Conservation (phyloP, 1,140 invertebrate genomes). For the Aradophagus sp. region DNA sequence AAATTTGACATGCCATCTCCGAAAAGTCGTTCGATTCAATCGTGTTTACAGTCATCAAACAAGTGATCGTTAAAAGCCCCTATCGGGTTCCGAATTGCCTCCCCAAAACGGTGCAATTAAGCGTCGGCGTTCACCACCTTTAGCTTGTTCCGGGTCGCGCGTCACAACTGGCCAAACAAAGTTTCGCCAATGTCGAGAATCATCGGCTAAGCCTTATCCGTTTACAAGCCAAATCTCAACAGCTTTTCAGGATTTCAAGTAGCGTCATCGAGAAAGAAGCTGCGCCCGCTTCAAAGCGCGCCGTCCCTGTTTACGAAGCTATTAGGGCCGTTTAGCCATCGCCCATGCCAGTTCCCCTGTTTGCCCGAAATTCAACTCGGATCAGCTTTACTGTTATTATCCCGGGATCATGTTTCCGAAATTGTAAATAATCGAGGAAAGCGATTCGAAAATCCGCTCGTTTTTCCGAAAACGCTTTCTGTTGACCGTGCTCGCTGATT, state of each 20-base stretch:
- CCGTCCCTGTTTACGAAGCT: constrained; percentile 71
- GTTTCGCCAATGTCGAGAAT: constrained; percentile 62
- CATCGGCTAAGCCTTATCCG: constrained; percentile 74
- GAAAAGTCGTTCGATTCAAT: constrained; percentile 17
- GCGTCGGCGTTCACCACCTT: constrained; percentile 34
- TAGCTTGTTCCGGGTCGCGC: constrained; percentile 14
- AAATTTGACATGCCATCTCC: too few relatives aligned
- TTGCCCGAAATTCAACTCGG: constrained; percentile 43
- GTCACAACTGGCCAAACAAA: constrained; percentile 73
- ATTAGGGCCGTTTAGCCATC: constrained; percentile 72
- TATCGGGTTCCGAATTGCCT: constrained; percentile 28
- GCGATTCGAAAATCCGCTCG: constrained; percentile 2
- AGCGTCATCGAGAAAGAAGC: constrained; percentile 57
- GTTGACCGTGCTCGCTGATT: too few relatives aligned
- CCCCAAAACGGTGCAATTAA: constrained; percentile 8
- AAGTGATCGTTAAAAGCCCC: constrained; percentile 44
- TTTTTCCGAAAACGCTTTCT: neutral
- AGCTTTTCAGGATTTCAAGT: constrained; percentile 67
- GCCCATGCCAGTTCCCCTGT: constrained; percentile 50
- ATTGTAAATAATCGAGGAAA: constrained; percentile 38
- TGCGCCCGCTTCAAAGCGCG: constrained; percentile 67
- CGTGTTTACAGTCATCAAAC: constrained; percentile 28
- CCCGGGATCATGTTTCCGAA: constrained; percentile 29
- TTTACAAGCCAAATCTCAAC: constrained; percentile 72
- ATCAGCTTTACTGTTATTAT: constrained; percentile 42